Conservation (phyloP, 1,140 invertebrate genomes). For the Drosophila malerkotliana region DNA sequence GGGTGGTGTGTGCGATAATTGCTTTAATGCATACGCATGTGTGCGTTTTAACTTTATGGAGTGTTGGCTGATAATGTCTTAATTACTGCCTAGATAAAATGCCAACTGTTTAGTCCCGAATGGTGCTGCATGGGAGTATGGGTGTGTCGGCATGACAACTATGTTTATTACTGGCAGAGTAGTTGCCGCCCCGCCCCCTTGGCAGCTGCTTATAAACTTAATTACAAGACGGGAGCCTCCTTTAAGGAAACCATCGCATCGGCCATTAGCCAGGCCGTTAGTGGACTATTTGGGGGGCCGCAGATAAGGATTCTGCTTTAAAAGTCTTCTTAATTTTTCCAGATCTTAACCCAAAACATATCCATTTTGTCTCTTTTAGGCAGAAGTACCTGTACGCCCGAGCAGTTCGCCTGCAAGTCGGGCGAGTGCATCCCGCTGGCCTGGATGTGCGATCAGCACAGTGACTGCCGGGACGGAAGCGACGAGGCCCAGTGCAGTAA, state of each 20-base stretch:
- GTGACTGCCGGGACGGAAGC: constrained; percentile 94
- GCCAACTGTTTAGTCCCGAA: constrained; percentile 65
- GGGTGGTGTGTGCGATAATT: constrained; percentile 64
- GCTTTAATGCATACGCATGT: constrained; percentile 79
- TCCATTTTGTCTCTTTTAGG: constrained; percentile 85
- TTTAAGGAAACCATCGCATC: constrained; percentile 33
- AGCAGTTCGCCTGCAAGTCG: constrained; percentile 93
- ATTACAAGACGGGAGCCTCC: constrained; percentile 57
- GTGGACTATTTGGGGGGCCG: constrained; percentile 14
- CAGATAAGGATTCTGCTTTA: background rate
- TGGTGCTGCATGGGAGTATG: constrained; percentile 7
- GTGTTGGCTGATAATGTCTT: constrained; percentile 81
- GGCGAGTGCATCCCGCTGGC: constrained; percentile 93
- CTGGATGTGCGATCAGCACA: constrained; percentile 95
- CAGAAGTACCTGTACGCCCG: constrained; percentile 90
- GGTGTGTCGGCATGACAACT: constrained; percentile 65
- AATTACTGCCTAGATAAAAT: constrained; percentile 81
- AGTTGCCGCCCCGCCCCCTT: constrained; percentile 24
- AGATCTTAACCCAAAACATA: background rate
- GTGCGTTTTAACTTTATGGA: constrained; percentile 81
- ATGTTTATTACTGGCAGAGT: constrained; percentile 68
- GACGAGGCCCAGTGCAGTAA: constrained; percentile 96
- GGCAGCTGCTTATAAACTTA: constrained; percentile 75
- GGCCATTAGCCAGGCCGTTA: constrained; percentile 58
- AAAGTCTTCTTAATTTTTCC: background rate